Base-by-base conservation (phyloP, 2,113 vertebrate species). In the Lepidothrix coronata region DNA sequence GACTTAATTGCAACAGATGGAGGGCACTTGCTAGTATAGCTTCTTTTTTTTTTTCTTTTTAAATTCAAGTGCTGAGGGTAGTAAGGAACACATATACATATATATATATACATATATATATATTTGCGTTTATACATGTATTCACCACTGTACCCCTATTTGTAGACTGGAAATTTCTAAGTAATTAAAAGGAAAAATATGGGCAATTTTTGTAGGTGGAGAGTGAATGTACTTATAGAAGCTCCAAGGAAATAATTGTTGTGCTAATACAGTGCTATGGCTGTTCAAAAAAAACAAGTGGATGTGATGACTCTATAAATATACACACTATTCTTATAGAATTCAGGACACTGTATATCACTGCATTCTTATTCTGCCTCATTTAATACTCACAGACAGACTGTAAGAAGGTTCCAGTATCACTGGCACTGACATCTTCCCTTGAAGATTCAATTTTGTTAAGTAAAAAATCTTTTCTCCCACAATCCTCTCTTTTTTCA, bases 401-500 rank as follows among this genome's bases (percentile, higher is more conserved):
- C 96, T 98, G 97, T 99, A 99, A 97, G 99, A 99, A 72, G 99
- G 98, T 73, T 99, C 99, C 96, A 99, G 88, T 83, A 98, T 99
- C 97, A 99, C 98, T 30, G 99, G 99, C 94, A 99, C 97, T 44
- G 99, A 99, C 98, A 99, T 98, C 98, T 99, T 99, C 96, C 99
- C 99, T 98, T 99, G 99, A 97, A 99, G 98, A 97, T 99, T 99
- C 97, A 99, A 98, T 98, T 99, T 99, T 92, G 99, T 99, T 98
- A 99, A 98, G 98, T 99, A 99, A 98, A 99, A 99, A 92, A 99
- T 97, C 98, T 99, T 99, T 96, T 99, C 99, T 93, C 99, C 99
- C 52, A 99, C 98, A 97, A 99, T 98, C 97, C 99, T 99, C 97
- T 99, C 99, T 74, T 99, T 99, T 97, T 99, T 99, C 98, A 99